Percentiles rank a stretch among this genome's conserved stretches.
Evolutionary conservation across 2,888 invertebrate species (phyloP).

Genomic region (Priocnemis perturbator): DNA sequence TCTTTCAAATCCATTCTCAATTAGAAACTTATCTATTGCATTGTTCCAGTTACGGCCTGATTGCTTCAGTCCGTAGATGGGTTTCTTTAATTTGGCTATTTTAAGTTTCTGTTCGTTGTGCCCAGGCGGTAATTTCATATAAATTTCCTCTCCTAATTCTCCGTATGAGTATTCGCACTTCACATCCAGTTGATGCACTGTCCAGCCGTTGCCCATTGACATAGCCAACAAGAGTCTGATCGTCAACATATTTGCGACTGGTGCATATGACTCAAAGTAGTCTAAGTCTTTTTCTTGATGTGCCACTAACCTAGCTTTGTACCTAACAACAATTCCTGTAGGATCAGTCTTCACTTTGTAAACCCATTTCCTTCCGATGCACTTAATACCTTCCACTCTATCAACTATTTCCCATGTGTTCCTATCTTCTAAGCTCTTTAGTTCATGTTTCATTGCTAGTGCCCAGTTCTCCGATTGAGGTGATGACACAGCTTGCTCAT

Average conservation of each 20-base stretch:
- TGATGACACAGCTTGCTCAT: constrained; percentile 22
- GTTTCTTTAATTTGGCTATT: constrained; percentile 13
- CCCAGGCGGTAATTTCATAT: constrained; percentile 14
- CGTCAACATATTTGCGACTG: constrained; percentile 11
- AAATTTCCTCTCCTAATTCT: constrained; percentile 14
- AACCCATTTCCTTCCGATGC: constrained; percentile 31
- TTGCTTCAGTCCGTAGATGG: no score
- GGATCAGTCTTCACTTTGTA: constrained; percentile 34
- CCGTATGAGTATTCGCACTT: constrained; percentile 23
- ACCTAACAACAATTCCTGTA: constrained; percentile 14
- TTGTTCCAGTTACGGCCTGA: no score
- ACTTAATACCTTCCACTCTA: background rate
- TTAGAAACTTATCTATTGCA: no score
- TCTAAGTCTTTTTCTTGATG: constrained; percentile 20
- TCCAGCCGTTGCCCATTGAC: constrained; percentile 7
- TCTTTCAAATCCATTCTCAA: no score
- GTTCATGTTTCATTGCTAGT: constrained; percentile 15
- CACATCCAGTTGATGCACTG: constrained; percentile 11
- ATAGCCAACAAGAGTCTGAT: constrained; percentile 22
- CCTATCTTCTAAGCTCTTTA: constrained; percentile 14
- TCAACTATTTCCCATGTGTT: no score
- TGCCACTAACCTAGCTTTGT: constrained; percentile 26
- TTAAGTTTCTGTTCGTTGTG: background rate
- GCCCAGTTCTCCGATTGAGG: constrained; percentile 23
- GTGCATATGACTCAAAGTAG: constrained; percentile 24